Base-by-base conservation (phyloP, 2,888 invertebrate species). In the Galeruca laticollis region DNA sequence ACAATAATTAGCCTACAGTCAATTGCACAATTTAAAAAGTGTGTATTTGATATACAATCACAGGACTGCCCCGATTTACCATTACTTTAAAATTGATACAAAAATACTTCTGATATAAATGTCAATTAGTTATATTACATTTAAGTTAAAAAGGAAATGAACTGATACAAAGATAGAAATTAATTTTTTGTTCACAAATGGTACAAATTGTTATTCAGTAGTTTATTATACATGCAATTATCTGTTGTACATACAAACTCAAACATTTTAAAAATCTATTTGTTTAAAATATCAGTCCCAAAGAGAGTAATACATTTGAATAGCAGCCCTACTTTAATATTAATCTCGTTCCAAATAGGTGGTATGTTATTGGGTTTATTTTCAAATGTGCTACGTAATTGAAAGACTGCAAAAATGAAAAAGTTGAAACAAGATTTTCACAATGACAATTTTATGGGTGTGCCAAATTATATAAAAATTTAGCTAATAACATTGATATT, bases 391-490 rank as follows among this genome's bases (percentile, higher is more conserved):
- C 56, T 33, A 15, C n/a, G 10, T 56, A 18, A 26, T 35, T 15
- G 56, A 56, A 33, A 56, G 35, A 56, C 56, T 31, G n/a, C n/a
- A 21, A 35, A 56, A 56, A 33, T 56, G 3, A 33, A 35, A 33
- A 35, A 9, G n/a, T 31, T 52, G 6, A 31, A 31, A 52, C 11
- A 52, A 15, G 21, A 52, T 6, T 52, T 52, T 26, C n/a, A 52
- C 31, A 52, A 52, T 31, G 20, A 51, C 51, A 51, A 9, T 51
- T 9, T 20, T 21, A 20, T 11, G 6, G 18, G 13, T 11, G 9
- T 51, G 20, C 10, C 21, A 51, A 40, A n/a, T 5, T 40, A 40
- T n/a, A 40, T n/a, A n/a, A n/a, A 51, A 51, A 11, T 9, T 51
- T 0, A 5, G 49, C 6, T 51, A 51, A 2, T 6, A 21, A 20